Base-by-base conservation (phyloP, 2,888 invertebrate species). In the Caenorhabditis sp. region DNA sequence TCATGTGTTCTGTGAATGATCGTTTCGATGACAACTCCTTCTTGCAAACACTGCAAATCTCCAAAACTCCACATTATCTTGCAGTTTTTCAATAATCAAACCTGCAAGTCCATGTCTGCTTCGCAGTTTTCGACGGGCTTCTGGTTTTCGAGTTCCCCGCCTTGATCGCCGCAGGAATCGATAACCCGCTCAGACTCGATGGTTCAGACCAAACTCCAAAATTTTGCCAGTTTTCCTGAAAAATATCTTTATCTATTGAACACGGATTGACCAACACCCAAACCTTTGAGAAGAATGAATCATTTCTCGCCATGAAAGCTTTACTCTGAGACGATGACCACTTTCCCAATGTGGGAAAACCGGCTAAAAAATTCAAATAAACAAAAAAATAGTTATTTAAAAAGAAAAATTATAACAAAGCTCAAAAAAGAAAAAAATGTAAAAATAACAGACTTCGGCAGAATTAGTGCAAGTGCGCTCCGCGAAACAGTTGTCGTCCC, bases 1-100 rank as follows among this genome's bases (percentile, higher is more conserved):
- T 90, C 85, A 87, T 85, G 56, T 91, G 91, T 69, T 91, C 91
- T 8, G 86, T 86, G 68, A 86, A 91, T 13, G 89, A 89, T 15
- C 91, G 71, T 67, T 91, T 91, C n/a, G 91, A 91, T 4, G 88
- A 91, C 13, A 91, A 67, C 26, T 70, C 69, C 62, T 91, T 91
- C 18, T 72, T 62, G 55, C 91, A 91, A n/a, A 85, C 65, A 22
- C 85, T 85, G 68, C 26, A 67, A 47, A 32, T 20, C 20, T 6
- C 24, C 58, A 70, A 61, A 60, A 32, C 32, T 76, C 68, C 70
- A 68, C 0, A 15, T 2, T 1, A 13, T 50, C n/a, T n/a, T n/a
- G n/a, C n/a, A 32, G 28, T 47, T 44, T 53, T 28, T 6, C 5
- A 9, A 22, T 13, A 32, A 35, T 28, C 44, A 2, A 15, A 71